Percentiles rank a stretch among this genome's conserved stretches.
These are phyloP conservation scores for Formica selysi DNA, from an alignment of 1,140 invertebrate genomes.

Conservation along the genomic window DNA sequence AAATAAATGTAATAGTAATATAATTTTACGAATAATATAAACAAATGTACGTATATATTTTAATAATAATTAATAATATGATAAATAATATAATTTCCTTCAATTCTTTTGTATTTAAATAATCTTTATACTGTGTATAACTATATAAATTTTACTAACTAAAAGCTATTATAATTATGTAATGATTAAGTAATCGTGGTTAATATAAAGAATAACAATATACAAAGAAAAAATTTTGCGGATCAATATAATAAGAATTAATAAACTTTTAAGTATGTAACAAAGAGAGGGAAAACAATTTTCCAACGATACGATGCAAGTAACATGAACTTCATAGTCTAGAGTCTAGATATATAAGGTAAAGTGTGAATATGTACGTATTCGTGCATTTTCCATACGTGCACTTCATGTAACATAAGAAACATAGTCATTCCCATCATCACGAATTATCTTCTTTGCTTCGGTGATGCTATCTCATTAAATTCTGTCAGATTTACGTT, in stretches of 20 bases:
- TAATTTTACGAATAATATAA: background rate
- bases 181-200: background rate
- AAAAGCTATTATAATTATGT: background rate
- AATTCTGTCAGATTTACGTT: conserved; percentile 54
- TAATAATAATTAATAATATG: background rate
- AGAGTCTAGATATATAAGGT: conserved; percentile 33
- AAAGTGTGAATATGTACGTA: conserved; percentile 28
- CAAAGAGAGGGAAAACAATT: background rate
- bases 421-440: conserved; percentile 48
- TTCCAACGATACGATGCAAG: background rate
- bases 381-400: conserved; percentile 44
- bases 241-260: background rate
- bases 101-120: background rate
- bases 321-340: background rate
- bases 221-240: too few species aligned
- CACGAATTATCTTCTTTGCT: conserved; percentile 59
- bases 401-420: background rate
- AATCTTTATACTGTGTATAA: too few species aligned
- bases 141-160: background rate
- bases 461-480: conserved; percentile 47
- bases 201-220: too few species aligned
- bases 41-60: too few species aligned
- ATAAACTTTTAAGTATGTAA: background rate
- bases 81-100: background rate
- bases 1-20: background rate